A percentile compares a stretch with the other conserved stretches of the same genome.
phyloP scores from a whole-genome alignment of 2,113 vertebrate genomes.

The Mormoops blainvillei region DNA sequence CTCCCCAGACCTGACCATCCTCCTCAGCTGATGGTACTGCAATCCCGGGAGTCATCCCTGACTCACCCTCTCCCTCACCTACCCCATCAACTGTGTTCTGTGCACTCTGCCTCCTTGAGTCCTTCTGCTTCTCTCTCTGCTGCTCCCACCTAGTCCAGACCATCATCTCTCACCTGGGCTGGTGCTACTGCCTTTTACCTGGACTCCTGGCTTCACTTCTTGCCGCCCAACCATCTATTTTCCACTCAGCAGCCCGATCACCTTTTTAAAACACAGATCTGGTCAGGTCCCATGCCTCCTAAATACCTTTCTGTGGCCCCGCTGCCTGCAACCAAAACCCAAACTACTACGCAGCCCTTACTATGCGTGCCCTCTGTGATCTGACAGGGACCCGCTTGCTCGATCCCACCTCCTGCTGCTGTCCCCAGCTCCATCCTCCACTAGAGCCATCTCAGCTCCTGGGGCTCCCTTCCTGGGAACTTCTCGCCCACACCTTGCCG shows the following conservation, averaged over 20 bases:
- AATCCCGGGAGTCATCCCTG: not conserved
- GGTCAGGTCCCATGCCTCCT: not conserved
- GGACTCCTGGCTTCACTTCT: not conserved
- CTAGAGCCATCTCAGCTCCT: not conserved
- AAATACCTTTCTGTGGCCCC: not conserved
- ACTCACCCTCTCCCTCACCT: accelerated
- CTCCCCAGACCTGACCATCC: not conserved
- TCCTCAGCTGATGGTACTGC: accelerated
- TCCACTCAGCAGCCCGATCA: not conserved
- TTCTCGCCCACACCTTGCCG: not conserved
- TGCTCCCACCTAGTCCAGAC: not conserved
- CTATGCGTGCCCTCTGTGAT: not conserved
- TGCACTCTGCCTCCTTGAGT: not conserved
- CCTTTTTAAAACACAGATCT: not conserved
- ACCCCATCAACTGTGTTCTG: accelerated
- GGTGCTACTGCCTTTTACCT: not conserved
- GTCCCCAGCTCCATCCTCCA: not conserved
- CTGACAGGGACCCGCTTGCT: not conserved
- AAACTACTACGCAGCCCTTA: no score
- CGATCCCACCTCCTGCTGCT: not conserved
- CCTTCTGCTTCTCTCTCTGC: not conserved
- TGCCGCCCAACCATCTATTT: not conserved
- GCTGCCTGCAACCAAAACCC: not conserved
- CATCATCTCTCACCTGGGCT: not conserved
- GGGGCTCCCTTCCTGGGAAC: not conserved